Base-by-base conservation (phyloP, 2,888 invertebrate species). In the Bellardia pandia region DNA sequence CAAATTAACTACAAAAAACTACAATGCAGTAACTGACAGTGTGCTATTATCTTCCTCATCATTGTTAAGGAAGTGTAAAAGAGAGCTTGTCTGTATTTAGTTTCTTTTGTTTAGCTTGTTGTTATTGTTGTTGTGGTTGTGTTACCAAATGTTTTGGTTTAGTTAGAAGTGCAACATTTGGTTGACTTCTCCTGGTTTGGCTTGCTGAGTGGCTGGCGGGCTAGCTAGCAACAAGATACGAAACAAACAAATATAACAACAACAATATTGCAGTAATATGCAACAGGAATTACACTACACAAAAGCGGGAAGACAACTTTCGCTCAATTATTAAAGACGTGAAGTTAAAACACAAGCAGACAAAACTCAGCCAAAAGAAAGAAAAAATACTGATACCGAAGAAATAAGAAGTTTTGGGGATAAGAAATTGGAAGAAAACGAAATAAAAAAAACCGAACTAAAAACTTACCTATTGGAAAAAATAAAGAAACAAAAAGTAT, bases 291-390 rank as follows among this genome's bases (percentile, higher is more conserved):
- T 62, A 69, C 51, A 89, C 75, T 77, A 53, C 74, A 88, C 68
- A 88, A 91, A 91, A 90, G 90, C 91, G 89, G 91, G 91, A 91
- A 91, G 90, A 91, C 91, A 91, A 91, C 91, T 91, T 91, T 91
- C 91, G 91, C 91, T 91, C 89, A 89, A 90, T 88, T 72, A 85
- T 75, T 74, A 72, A 75, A 84, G 33, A 80, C 48, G 40, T 16
- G 7, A 68, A 72, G 45, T 66, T 37, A 64, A 83, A 77, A 74
- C 40, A 56, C 45, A 76, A 58, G 2, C 77, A 56, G 45, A 45
- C 51, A 69, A 62, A 56, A 64, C 74, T 66, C 33, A 74, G 53
- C 56, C 71, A 48, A 64, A 53, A 23, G 23, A 58, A 71, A 64
- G 53, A 45, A 51, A 58, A 83, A 79, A 30, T 60, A 77, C 33